Percentiles rank a stretch among this genome's conserved stretches.
These are phyloP conservation scores for Drosophila tani DNA, from an alignment of 1,140 invertebrate genomes.

Conservation along the genomic window DNA sequence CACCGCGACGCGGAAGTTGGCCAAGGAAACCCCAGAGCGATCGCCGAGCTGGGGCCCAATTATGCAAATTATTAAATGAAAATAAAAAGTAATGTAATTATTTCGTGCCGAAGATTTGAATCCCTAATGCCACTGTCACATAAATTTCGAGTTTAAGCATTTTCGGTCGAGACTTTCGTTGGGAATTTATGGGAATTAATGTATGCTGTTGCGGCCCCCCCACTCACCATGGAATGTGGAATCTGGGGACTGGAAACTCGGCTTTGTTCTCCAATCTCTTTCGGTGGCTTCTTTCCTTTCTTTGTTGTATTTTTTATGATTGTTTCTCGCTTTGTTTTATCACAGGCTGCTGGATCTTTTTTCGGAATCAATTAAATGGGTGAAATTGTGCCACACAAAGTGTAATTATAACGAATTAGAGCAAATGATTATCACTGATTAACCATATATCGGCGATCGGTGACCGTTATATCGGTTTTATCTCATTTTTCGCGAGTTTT, in stretches of 20 bases:
- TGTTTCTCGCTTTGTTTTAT: slow-evolving; percentile 39
- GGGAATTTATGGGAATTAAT: slow-evolving; percentile 54
- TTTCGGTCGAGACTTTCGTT: slow-evolving; percentile 62
- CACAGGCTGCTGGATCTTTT: slow-evolving; percentile 38
- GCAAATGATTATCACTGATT: slow-evolving; percentile 23
- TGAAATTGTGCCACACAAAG: slow-evolving; percentile 22
- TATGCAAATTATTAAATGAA: slow-evolving; percentile 66
- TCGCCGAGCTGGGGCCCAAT: slow-evolving; percentile 32
- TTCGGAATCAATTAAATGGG: slow-evolving; percentile 28
- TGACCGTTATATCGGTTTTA: slow-evolving; percentile 27
- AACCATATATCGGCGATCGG: slow-evolving; percentile 4
- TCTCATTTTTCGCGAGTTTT: slow-evolving; percentile 29
- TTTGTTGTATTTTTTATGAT: slow-evolving; percentile 18
- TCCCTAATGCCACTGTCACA: slow-evolving; percentile 66
- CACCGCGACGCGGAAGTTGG: slow-evolving; percentile 19
- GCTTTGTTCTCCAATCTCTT: slow-evolving; percentile 41
- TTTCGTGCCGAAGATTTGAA: slow-evolving; percentile 60
- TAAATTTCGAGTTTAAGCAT: slow-evolving; percentile 78
- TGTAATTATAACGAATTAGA: slow-evolving; percentile 31
- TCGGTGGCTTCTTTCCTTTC: slow-evolving; percentile 22
- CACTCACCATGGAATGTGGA: slow-evolving; percentile 49
- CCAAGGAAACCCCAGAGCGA: slow-evolving; percentile 24
- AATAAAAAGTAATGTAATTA: slow-evolving; percentile 64
- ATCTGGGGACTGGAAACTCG: slow-evolving; percentile 37
- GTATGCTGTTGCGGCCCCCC: slow-evolving; percentile 20